Conservation (phyloP, 2,797 vertebrate genomes). For the Oreochromis mossambicus region DNA sequence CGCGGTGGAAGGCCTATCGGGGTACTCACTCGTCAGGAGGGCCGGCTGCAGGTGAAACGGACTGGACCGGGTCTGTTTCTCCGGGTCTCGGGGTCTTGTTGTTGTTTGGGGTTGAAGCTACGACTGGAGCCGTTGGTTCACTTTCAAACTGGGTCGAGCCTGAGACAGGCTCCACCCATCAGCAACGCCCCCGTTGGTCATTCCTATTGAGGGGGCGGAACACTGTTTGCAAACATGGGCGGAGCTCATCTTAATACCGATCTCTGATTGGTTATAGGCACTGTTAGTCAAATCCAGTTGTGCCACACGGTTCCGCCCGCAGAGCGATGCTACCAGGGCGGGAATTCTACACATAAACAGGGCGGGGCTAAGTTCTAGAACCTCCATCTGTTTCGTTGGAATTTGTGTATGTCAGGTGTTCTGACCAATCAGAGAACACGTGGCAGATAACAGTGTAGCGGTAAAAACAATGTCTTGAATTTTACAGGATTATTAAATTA, state of each 20-base stretch:
- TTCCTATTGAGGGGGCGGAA: conserved; percentile 22
- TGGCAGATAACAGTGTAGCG: rapidly evolving
- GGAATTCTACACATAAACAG: background rate
- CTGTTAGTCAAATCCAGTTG: background rate
- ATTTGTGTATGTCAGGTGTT: background rate
- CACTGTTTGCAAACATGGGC: background rate
- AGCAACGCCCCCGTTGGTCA: conserved; percentile 42
- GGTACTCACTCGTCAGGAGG: conserved; percentile 58
- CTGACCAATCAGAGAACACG: background rate
- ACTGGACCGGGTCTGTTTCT: background rate
- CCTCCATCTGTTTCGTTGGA: background rate
- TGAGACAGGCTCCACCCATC: conserved; percentile 23
- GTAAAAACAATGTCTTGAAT: background rate
- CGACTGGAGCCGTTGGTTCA: conserved; percentile 52
- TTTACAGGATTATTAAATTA: rapidly evolving
- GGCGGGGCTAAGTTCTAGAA: background rate
- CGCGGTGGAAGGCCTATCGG: background rate
- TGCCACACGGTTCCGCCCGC: background rate
- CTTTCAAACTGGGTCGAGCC: conserved; percentile 70
- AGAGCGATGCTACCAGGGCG: conserved; percentile 5
- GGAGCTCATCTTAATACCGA: rapidly evolving
- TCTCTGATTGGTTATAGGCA: background rate
- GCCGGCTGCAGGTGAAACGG: conserved; percentile 16
- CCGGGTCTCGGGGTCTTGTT: conserved; percentile 29
- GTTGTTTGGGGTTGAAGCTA: conserved; percentile 49